These are phyloP conservation scores for Scaptomyza pallida DNA, from an alignment of 1,140 invertebrate species.

Conservation along the genomic window DNA sequence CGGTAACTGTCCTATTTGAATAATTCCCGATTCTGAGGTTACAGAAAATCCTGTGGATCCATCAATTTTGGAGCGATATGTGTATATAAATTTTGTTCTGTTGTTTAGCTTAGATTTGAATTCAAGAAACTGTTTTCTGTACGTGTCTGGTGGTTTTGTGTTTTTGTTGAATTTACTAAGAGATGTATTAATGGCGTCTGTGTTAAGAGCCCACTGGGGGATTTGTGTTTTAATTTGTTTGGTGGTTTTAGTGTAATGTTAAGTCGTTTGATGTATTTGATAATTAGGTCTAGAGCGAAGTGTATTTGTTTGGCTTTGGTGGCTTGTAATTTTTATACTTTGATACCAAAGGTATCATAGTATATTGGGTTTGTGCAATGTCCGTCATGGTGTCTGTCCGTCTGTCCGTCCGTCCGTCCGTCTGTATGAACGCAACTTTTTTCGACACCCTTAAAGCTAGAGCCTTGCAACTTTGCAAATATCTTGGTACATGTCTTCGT, in stretches of 20 bases:
- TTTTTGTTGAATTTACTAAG: slow-evolving; percentile 3
- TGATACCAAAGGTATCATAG: too few species aligned
- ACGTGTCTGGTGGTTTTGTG: not conserved
- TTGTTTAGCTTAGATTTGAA: not conserved
- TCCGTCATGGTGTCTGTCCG: too few species aligned
- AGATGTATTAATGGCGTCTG: slow-evolving; percentile 3
- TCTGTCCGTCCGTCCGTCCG: too few species aligned
- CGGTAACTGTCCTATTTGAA: slow-evolving; percentile 11
- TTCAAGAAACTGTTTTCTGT: slow-evolving; percentile 8
- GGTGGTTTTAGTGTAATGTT: not conserved
- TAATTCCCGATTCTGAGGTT: not conserved
- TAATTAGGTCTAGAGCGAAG: slow-evolving; percentile 5
- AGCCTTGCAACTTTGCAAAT: too few species aligned
- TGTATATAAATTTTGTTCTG: slow-evolving; percentile 3
- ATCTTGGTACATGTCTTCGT: too few species aligned
- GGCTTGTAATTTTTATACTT: slow-evolving; percentile 18
- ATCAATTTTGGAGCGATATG: slow-evolving; percentile 7
- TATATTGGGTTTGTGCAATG: too few species aligned
- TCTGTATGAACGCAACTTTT: too few species aligned
- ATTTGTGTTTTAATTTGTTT: not conserved
- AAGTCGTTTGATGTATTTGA: not conserved
- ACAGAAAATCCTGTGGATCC: not conserved
- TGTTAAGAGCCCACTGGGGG: not conserved
- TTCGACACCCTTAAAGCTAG: too few species aligned
- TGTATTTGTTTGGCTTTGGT: not conserved